These are phyloP conservation scores for Xiphophorus maculatus DNA, from an alignment of 2,113 vertebrate species.

Conservation along the genomic window DNA sequence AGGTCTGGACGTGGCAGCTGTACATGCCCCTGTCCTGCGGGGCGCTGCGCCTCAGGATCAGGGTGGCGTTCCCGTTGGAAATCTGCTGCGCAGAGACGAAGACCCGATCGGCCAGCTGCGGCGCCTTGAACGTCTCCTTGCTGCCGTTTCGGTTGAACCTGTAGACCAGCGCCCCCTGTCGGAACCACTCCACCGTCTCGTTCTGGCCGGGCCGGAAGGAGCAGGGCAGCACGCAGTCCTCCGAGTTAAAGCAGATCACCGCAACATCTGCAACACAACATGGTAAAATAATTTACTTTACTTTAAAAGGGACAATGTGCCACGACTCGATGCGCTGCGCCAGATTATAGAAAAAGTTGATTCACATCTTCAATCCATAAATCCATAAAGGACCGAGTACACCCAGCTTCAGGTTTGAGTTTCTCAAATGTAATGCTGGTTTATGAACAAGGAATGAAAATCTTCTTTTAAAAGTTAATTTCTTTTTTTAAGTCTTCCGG, in stretches of 20 bases:
- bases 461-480: not conserved
- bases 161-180: slow-evolving; percentile 63
- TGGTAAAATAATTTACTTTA: too few relatives aligned
- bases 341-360: too few relatives aligned
- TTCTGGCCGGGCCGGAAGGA: slow-evolving; percentile 60
- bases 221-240: slow-evolving; percentile 83
- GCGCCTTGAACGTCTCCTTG: slow-evolving; percentile 1
- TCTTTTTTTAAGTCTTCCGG: not conserved
- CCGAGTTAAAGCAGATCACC: slow-evolving; percentile 71
- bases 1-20: slow-evolving; percentile 75
- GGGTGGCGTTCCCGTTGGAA: slow-evolving; percentile 78
- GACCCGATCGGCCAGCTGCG: slow-evolving; percentile 50
- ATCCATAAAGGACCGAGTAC: not conserved
- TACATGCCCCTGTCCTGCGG: slow-evolving; percentile 78
- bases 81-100: slow-evolving; percentile 56
- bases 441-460: not conserved
- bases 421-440: too few relatives aligned
- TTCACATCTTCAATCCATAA: too few relatives aligned
- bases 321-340: too few relatives aligned
- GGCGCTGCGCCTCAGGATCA: slow-evolving; percentile 65
- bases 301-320: too few relatives aligned
- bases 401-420: not conserved
- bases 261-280: slow-evolving; percentile 63
- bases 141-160: slow-evolving; percentile 53
- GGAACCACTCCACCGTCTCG: slow-evolving; percentile 80